Percentiles rank a stretch among this genome's conserved stretches.
phyloP scores from a whole-genome alignment of 1,140 invertebrate genomes.

The Cherax destructor region DNA sequence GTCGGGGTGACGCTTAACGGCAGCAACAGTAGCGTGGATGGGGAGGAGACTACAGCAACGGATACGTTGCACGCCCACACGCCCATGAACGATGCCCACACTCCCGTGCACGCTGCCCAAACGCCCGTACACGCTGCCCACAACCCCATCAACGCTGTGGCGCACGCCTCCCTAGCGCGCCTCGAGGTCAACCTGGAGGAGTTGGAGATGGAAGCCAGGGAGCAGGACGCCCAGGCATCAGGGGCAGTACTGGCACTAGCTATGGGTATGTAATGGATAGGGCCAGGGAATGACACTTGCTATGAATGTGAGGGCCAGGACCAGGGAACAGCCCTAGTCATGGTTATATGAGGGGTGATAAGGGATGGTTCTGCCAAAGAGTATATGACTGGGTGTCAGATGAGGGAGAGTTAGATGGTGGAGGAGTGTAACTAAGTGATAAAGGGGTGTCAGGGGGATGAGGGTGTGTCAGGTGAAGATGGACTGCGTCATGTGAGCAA shows the following conservation, averaged over 20 bases:
- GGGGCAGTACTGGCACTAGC: slow-evolving; percentile 91
- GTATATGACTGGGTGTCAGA: background rate
- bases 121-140: background rate
- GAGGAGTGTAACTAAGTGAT: background rate
- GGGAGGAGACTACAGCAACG: background rate
- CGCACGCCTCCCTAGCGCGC: slow-evolving; percentile 64
- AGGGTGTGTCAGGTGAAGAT: background rate
- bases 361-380: no score
- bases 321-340: no score
- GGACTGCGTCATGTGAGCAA: no score
- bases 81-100: background rate
- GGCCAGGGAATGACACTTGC: no score
- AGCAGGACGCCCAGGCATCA: slow-evolving; percentile 72
- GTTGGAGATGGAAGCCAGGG: slow-evolving; percentile 69
- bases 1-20: background rate
- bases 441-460: background rate
- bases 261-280: slow-evolving; percentile 77
- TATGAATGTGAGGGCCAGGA: no score
- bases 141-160: slow-evolving; percentile 29
- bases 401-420: background rate
- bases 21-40: slow-evolving; percentile 11
- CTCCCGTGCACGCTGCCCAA: slow-evolving; percentile 14
- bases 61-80: background rate
- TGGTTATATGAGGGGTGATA: no score
- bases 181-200: slow-evolving; percentile 72